Evolutionary conservation across 2,113 vertebrate species (phyloP).

Genomic region (Sialia sialis): DNA sequence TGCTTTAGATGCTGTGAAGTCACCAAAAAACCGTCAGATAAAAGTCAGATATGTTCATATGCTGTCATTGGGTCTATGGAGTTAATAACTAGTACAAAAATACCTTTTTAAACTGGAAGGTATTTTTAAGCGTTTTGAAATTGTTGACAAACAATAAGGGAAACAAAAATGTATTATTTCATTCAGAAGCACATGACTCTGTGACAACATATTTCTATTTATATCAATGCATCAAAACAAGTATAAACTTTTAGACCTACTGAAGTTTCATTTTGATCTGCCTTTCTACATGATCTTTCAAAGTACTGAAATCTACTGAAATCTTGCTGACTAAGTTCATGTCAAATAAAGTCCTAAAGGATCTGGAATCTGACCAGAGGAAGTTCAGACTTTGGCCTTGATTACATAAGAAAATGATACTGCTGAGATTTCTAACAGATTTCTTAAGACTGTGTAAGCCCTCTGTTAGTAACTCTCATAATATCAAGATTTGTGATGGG

Average conservation of each 20-base stretch:
- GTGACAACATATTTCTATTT: not conserved
- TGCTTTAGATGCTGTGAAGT: not conserved
- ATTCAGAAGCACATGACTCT: not conserved
- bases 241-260: not conserved
- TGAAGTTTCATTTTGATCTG: not conserved
- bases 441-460: not conserved
- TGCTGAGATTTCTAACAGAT: not conserved
- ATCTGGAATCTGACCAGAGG: not conserved
- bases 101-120: not conserved
- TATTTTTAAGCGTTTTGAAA: not conserved
- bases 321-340: not conserved
- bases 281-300: not conserved
- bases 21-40: not conserved
- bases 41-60: not conserved
- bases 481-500: not conserved
- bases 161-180: not conserved
- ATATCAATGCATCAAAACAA: not conserved
- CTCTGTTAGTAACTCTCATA: not conserved
- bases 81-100: not conserved
- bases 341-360: not conserved
- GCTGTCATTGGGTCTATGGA: not conserved
- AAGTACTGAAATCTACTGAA: not conserved
- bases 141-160: not conserved
- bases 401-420: not conserved
- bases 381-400: not conserved